These are phyloP conservation scores for Ochropacha duplaris DNA, from an alignment of 2,888 invertebrate genomes.

Conservation along the genomic window DNA sequence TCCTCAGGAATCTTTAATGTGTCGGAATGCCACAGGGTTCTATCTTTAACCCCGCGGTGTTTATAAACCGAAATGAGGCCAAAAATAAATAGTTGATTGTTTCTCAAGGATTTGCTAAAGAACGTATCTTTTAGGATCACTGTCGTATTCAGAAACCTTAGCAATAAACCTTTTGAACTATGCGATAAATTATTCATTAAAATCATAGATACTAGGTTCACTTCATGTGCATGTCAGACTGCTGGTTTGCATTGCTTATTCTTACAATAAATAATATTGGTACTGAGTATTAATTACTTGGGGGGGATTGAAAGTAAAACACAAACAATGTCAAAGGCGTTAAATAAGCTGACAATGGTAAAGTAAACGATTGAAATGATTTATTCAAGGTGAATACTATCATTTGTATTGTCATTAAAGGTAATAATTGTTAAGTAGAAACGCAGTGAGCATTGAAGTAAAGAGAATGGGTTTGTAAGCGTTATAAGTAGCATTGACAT, in stretches of 20 bases:
- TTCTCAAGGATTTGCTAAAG: not conserved
- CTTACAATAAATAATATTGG: not conserved
- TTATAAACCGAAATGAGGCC: not conserved
- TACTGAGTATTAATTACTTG: conserved; percentile 1
- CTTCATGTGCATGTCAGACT: not conserved
- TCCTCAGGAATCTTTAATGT: not conserved
- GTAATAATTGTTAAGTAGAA: conserved; percentile 27
- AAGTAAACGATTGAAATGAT: conserved; percentile 36
- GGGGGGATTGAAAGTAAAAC: conserved; percentile 20
- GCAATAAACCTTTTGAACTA: not conserved
- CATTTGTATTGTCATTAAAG: conserved; percentile 34
- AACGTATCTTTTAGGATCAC: not conserved
- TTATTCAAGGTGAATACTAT: conserved; percentile 44
- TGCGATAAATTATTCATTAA: not conserved
- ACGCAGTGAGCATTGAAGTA: conserved; percentile 18
- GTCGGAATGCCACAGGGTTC: conserved; percentile 1
- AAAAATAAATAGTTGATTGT: not conserved
- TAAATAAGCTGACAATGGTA: conserved; percentile 22
- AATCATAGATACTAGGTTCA: not conserved
- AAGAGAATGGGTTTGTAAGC: conserved; percentile 14
- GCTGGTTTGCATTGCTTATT: not conserved
- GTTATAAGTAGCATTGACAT: not conserved
- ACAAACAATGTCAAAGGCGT: conserved; percentile 22
- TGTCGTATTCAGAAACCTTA: not conserved
- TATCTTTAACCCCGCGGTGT: not conserved